Base-by-base conservation (phyloP, 2,888 invertebrate species). In the Nemotelus nigrinus region DNA sequence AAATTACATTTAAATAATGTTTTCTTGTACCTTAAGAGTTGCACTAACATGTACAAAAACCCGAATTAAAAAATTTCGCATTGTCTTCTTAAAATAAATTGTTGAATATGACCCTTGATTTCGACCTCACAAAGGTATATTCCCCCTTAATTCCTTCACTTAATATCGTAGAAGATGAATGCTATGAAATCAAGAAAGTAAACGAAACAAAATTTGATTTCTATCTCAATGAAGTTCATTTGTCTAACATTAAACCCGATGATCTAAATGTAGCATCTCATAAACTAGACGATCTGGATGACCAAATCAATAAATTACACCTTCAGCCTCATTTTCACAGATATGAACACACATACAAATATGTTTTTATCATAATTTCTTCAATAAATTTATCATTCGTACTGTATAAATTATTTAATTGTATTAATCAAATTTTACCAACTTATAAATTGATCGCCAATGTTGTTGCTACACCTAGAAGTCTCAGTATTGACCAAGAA, bases 181-280 rank as follows among this genome's bases (percentile, higher is more conserved):
- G 65, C 25, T 65, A 47, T 65, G 44, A 44, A 65, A n/a, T n/a
- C n/a, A n/a, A n/a, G n/a, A n/a, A n/a, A n/a, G n/a, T n/a, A n/a
- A n/a, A n/a, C n/a, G n/a, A 10, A 65, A 65, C 8, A 65, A 8
- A 65, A 3, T 45, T 65, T 5, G 8, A 65, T 45, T 65, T 25
- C 47, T 44, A 44, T 65, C 45, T 65, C 43, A 10, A 65, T 45
- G n/a, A 44, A 65, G 45, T 45, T 43, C 65, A 65, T 41, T 65
- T 65, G 10, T 65, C 65, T 10, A 45, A 65, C 45, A 65, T 65
- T 45, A 65, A 65, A 65, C 45, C 45, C 3, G 65, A 65, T 10
- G 65, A 65, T 44, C 25, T 65, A n/a, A 65, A 65, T 65, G 45
- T 45, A 3, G 65, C 65, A 45, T 65, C 65, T 44, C 65, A 65